phyloP scores from a whole-genome alignment of 2,888 invertebrate species.

The Apodemia zela region DNA sequence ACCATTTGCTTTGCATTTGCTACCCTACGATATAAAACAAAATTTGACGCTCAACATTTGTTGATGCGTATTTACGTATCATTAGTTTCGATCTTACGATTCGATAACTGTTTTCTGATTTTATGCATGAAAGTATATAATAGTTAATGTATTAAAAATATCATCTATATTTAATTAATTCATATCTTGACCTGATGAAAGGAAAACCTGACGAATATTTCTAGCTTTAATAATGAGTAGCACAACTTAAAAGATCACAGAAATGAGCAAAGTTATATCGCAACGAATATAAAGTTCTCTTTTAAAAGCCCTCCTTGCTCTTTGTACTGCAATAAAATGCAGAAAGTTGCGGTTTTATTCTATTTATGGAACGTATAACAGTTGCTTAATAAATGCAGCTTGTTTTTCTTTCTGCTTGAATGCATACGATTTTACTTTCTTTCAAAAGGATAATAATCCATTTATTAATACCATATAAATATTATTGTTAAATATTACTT shows the following conservation, averaged over 20 bases:
- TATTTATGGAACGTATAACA: constrained; percentile 32
- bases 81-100: no score
- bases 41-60: no score
- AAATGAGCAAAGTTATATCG: constrained; percentile 18
- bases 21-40: no score
- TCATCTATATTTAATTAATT: neutral
- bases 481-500: no score
- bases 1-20: no score
- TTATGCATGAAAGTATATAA: no score
- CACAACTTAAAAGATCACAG: constrained; percentile 17
- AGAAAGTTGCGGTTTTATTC: constrained; percentile 32
- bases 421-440: constrained; percentile 25
- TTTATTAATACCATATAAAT: neutral
- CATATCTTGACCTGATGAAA: neutral
- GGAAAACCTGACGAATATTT: neutral
- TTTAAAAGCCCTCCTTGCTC: constrained; percentile 17
- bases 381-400: constrained; percentile 33
- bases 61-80: no score
- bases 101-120: no score
- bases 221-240: constrained; percentile 12
- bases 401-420: constrained; percentile 30
- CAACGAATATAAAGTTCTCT: constrained; percentile 22
- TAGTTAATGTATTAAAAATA: no score
- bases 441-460: constrained; percentile 15
- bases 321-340: constrained; percentile 29